Evolutionary conservation across 2,888 invertebrate species (phyloP).

Genomic region (Lasioglossum zephyrum): DNA sequence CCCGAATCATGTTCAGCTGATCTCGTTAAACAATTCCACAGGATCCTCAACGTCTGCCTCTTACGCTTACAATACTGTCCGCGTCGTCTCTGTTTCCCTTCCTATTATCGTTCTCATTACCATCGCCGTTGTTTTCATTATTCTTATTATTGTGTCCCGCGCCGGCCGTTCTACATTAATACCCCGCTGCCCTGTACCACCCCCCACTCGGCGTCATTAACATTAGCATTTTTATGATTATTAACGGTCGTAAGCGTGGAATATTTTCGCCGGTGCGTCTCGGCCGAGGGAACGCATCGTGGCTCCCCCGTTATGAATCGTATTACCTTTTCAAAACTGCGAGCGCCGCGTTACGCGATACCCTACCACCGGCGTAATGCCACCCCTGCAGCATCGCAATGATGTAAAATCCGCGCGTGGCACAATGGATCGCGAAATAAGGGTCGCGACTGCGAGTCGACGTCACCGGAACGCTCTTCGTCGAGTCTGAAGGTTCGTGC

Average conservation of each 20-base stretch:
- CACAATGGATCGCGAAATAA: constrained; percentile 10
- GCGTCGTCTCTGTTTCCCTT: not conserved
- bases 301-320: constrained; percentile 45
- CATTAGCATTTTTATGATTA: constrained; percentile 64
- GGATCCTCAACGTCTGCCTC: not conserved
- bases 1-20: not conserved
- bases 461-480: not conserved
- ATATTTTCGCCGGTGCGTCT: constrained; percentile 19
- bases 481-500: too few species aligned
- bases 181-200: not conserved
- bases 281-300: constrained; percentile 16
- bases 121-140: constrained; percentile 37
- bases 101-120: constrained; percentile 29
- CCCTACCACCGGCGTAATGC: constrained; percentile 10
- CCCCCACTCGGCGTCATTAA: constrained; percentile 9
- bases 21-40: constrained; percentile 37
- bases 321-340: constrained; percentile 57
- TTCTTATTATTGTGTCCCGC: constrained; percentile 35
- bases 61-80: constrained; percentile 13
- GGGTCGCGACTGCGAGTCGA: not conserved
- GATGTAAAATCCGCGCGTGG: constrained; percentile 14
- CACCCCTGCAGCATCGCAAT: not conserved
- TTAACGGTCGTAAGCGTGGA: constrained; percentile 40
- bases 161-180: constrained; percentile 25
- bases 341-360: constrained; percentile 2